Conservation (phyloP, 1,140 invertebrate genomes). For the Gerris buenoi region DNA sequence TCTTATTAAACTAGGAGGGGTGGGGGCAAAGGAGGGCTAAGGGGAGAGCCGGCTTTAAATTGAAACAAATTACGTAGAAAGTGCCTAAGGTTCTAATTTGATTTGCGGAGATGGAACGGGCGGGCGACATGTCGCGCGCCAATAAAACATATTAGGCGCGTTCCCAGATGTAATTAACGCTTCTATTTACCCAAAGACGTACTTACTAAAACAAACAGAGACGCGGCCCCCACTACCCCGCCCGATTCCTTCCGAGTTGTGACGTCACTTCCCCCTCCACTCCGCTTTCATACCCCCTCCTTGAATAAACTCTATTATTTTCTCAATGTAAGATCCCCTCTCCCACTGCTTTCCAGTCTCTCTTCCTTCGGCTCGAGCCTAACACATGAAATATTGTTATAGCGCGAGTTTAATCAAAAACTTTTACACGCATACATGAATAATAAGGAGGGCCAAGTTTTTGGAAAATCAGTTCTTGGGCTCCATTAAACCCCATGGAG, state of each 20-base stretch:
- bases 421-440: background rate
- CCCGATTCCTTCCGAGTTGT: background rate
- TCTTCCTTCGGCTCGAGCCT: background rate
- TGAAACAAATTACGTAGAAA: background rate
- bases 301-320: background rate
- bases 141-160: background rate
- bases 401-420: background rate
- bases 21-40: too few species aligned
- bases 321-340: background rate
- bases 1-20: background rate
- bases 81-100: background rate
- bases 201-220: background rate
- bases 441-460: background rate
- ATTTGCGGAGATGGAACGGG: background rate
- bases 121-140: background rate
- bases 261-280: background rate
- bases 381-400: background rate
- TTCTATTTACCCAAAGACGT: background rate
- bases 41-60: too few species aligned
- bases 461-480: background rate
- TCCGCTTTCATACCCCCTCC: background rate
- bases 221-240: background rate
- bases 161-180: background rate
- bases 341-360: background rate
- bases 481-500: background rate